phyloP scores from a whole-genome alignment of 2,113 vertebrate genomes.

The Astatotilapia flaviijosephi region DNA sequence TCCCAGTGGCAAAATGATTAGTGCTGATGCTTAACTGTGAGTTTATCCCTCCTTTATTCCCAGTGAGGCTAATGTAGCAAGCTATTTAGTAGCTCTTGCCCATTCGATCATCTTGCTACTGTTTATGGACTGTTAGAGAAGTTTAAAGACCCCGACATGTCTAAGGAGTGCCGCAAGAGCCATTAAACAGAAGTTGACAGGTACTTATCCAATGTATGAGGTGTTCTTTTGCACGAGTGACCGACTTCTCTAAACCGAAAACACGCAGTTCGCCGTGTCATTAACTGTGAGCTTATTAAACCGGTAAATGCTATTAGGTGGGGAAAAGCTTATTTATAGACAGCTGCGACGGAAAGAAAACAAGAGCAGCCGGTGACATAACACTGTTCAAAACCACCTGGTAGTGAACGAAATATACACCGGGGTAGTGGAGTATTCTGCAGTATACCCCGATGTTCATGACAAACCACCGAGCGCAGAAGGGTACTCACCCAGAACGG shows the following conservation, averaged over 20 bases:
- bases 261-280: neutral
- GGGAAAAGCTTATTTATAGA: constrained; percentile 1
- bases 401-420: neutral
- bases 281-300: constrained; percentile 22
- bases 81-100: neutral
- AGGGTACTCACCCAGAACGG: constrained; percentile 72
- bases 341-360: neutral
- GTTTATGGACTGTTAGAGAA: neutral
- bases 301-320: constrained; percentile 28
- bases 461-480: neutral
- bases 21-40: neutral
- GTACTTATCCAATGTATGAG: neutral
- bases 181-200: neutral
- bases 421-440: neutral
- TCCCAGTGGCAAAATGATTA: neutral
- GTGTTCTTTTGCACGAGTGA: neutral
- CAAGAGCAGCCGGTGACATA: neutral
- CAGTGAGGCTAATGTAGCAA: neutral
- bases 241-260: neutral
- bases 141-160: neutral
- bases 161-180: neutral
- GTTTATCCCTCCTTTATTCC: neutral
- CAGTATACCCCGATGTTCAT: neutral
- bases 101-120: neutral
- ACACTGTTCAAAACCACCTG: neutral